Evolutionary conservation across 2,888 invertebrate species (phyloP), one percentile per base, ranked within the genome.

Genomic region (Coenonympha arcania): DNA sequence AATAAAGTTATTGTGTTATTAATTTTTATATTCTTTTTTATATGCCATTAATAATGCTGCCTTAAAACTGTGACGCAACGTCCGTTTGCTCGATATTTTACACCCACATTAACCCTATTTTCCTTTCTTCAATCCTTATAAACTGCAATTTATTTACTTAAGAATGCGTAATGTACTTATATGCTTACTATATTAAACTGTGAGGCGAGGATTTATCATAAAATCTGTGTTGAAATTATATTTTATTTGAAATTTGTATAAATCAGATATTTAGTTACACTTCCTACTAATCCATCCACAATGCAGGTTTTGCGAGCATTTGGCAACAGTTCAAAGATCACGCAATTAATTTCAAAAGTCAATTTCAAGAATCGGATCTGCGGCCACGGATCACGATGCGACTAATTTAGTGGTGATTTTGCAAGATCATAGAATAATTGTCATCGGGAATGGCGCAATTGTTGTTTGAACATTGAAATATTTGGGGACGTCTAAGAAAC

Each of bases 261-360:
- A 71, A 67, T 66, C 63, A 68, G 44, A 45, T 15, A 55, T 63
- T 66, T 63, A 63, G 64, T 64, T 59, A 64, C 39, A 28, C 43
- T 53, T 53, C 45, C 46, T 50, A 49, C 33, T 26, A 42, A 44
- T 55, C 44, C 48, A 55, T 55, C 48, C 60, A 67, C 65, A 65
- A 68, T 64, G 56, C 62, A 62, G 65, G 63, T 63, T 62, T 66
- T 58, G 60, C 57, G 45, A 73, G 74, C 72, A 76, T 78, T 77
- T 71, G 73, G 73, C 69, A 80, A 82, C 56, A 64, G 80, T 71
- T 80, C 83, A 82, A 64, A 81, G 83, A 74, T 78, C 82, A 75
- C 64, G 69, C 69, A 76, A 83, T 82, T 78, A 77, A 79, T 79
- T 76, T 71, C 69, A 68, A 77, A 76, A 69, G 67, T 55, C 66